Percentiles rank a stretch among this genome's conserved stretches.
Evolutionary conservation across 2,797 vertebrate species (phyloP).

Genomic region (Serranus cabrilla): DNA sequence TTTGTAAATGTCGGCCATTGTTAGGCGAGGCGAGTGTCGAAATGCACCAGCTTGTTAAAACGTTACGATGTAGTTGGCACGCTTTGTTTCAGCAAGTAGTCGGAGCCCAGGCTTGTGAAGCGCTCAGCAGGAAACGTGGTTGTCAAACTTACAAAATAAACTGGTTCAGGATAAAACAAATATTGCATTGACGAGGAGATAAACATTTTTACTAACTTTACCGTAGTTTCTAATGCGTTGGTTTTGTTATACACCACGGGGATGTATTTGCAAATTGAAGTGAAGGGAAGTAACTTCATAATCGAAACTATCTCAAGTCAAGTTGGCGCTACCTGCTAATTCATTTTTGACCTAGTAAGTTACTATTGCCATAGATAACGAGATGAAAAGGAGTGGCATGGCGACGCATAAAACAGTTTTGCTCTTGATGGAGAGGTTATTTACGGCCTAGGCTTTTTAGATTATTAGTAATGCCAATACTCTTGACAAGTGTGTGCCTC

Average conservation of each 20-base stretch:
- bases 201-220: fast-evolving
- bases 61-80: conserved; percentile 21
- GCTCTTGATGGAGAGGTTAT: neutral
- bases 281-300: conserved; percentile 45
- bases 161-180: neutral
- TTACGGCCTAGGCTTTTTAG: too few species aligned
- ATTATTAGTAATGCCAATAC: neutral
- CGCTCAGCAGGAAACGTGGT: conserved; percentile 43
- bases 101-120: conserved; percentile 38
- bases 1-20: neutral
- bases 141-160: conserved; percentile 37
- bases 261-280: neutral
- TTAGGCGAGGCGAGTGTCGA: neutral
- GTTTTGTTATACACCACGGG: fast-evolving
- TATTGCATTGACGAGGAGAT: fast-evolving
- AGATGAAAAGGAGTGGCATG: neutral
- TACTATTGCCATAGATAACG: neutral
- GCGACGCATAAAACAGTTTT: neutral
- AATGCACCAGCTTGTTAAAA: neutral
- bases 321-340: conserved; percentile 18
- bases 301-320: conserved; percentile 26
- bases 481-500: neutral
- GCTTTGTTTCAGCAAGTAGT: conserved; percentile 69
- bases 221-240: fast-evolving
- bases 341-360: conserved; percentile 8